phyloP scores from a whole-genome alignment of 2,113 vertebrate genomes.

The Leptosomus discolor region DNA sequence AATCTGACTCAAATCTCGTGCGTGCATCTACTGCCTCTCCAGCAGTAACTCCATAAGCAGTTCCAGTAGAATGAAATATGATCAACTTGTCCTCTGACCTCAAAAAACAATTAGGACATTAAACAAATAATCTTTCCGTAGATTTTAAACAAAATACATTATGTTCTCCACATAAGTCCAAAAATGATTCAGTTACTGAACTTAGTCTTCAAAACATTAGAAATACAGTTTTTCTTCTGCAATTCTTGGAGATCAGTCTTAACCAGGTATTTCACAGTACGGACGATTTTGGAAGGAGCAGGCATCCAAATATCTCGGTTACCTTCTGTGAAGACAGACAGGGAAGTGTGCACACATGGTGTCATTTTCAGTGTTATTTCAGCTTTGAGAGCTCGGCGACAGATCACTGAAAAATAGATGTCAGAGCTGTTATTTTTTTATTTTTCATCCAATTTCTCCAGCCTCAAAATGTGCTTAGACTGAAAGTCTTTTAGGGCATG shows the following conservation, averaged over 20 bases:
- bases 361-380: not conserved
- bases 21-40: not conserved
- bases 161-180: not conserved
- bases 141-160: not conserved
- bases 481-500: not conserved
- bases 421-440: not conserved
- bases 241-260: not conserved
- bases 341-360: not conserved
- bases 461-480: not conserved
- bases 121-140: not conserved
- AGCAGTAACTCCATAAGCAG: not conserved
- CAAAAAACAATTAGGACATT: not conserved
- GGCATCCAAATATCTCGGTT: not conserved
- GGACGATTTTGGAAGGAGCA: not conserved
- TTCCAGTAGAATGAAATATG: not conserved
- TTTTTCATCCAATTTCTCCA: not conserved
- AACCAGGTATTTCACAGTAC: not conserved
- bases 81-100: not conserved
- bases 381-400: not conserved
- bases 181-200: not conserved
- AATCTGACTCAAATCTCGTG: not conserved
- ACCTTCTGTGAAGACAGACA: not conserved
- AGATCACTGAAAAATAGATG: slow-evolving; percentile 6
- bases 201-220: not conserved
- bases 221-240: not conserved